Conservation (phyloP, 2,113 vertebrate genomes). For the Drymodes brunneopygia region DNA sequence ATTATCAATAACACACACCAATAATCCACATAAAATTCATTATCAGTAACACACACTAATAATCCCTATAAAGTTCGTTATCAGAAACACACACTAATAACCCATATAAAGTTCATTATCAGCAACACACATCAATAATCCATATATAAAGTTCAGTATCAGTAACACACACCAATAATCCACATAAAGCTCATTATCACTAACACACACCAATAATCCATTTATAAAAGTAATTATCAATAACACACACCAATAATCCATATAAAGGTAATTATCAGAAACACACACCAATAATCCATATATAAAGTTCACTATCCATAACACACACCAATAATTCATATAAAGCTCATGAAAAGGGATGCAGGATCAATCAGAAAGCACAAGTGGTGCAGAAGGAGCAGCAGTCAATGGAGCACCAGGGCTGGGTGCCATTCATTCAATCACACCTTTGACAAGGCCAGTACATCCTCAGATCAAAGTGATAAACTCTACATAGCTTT, state of each 20-base stretch:
- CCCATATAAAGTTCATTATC: neutral
- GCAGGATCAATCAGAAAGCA: neutral
- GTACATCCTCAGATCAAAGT: neutral
- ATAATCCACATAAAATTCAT: no score
- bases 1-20: no score
- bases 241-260: neutral
- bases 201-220: no score
- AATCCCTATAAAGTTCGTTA: neutral
- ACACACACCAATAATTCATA: neutral
- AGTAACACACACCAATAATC: neutral
- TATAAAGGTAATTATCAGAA: neutral
- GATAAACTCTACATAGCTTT: neutral
- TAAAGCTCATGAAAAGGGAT: neutral
- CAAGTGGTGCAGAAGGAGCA: neutral
- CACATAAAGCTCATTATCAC: neutral
- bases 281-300: no score
- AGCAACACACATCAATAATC: no score
- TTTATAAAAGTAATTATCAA: no score
- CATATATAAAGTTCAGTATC: no score
- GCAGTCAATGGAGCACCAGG: neutral
- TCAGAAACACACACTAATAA: conserved; percentile 1
- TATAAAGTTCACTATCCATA: no score
- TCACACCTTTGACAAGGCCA: neutral
- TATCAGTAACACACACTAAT: neutral
- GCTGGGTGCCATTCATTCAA: neutral